Base-by-base conservation (phyloP, 2,797 vertebrate genomes). In the Chromobotia macracanthus region DNA sequence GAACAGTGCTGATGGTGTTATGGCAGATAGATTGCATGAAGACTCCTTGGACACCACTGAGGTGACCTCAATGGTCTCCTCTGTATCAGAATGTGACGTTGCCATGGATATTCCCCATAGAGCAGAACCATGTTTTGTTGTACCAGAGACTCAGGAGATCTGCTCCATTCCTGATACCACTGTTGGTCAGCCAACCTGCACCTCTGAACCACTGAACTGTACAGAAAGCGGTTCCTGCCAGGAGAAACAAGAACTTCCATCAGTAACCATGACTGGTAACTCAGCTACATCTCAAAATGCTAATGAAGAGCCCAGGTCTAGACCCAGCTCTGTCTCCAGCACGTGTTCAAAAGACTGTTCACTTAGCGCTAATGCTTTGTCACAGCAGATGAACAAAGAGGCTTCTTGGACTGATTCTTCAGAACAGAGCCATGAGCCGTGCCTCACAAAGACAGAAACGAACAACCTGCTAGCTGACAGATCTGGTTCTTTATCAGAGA, bases 1-100 rank as follows among this genome's bases (percentile, higher is more conserved):
- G 83, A 92, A 88, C 86, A 97, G 96, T 0, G 89, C 93, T 61
- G 97, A 98, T 0, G 93, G 90, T 19, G 79, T 87, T 0, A 50
- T 93, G 80, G 78, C 56, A 0, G 91, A 92, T 60, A 88, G 87
- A 77, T 81, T 77, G 2, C 51, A 66, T 0, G 82, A 86, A 50
- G 84, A 91, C 41, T 80, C 83, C 1, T 75, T 58, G 16, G 90
- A 92, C 51, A 78, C 89, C 48, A 81, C 83, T n/a, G 86, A 91
- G 11, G 85, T 65, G n/a, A 74, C 76, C 48, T 87, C 88, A 16
- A 18, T 74, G 38, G 46, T 41, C 1, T 89, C 91, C 0, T 84
- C 72, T 4, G 71, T 91, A 48, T 91, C 87, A 1, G 60, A 91
- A 64, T 87, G 28, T 18, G 89, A 93, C 79, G 91, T 28, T 28